phyloP scores from a whole-genome alignment of 2,888 invertebrate genomes.

The Tinea trinotella region DNA sequence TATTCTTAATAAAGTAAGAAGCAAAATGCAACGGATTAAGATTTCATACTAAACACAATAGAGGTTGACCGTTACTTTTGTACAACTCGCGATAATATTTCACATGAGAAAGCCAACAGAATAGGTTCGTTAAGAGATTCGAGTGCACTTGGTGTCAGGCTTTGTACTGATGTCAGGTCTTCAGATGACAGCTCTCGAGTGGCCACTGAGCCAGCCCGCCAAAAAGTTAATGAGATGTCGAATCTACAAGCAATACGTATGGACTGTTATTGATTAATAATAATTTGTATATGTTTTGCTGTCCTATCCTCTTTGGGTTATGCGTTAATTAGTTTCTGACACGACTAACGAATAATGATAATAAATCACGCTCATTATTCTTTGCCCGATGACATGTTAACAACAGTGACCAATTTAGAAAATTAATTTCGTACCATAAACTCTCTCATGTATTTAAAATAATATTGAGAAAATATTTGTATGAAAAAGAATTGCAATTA shows the following conservation, averaged over 20 bases:
- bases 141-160: constrained; percentile 44
- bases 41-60: constrained; percentile 16
- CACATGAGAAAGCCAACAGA: constrained; percentile 66
- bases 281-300: constrained; percentile 21
- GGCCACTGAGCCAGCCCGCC: constrained; percentile 30
- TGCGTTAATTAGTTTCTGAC: constrained; percentile 15
- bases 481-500: background rate
- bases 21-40: constrained; percentile 18
- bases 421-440: constrained; percentile 13
- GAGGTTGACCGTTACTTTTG: constrained; percentile 12
- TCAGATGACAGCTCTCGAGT: constrained; percentile 39
- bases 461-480: background rate
- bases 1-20: constrained; percentile 14
- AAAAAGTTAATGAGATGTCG: constrained; percentile 46
- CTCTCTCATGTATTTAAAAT: background rate
- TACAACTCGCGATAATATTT: constrained; percentile 35
- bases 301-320: background rate
- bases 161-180: constrained; percentile 54
- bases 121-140: constrained; percentile 65
- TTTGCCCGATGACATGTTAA: constrained; percentile 15
- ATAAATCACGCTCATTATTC: constrained; percentile 15
- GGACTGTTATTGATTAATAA: constrained; percentile 26
- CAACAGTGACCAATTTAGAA: constrained; percentile 17
- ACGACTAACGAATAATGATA: constrained; percentile 14
- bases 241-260: constrained; percentile 21